Conservation (phyloP, 2,113 vertebrate genomes). For the Hiodon tergisus region DNA sequence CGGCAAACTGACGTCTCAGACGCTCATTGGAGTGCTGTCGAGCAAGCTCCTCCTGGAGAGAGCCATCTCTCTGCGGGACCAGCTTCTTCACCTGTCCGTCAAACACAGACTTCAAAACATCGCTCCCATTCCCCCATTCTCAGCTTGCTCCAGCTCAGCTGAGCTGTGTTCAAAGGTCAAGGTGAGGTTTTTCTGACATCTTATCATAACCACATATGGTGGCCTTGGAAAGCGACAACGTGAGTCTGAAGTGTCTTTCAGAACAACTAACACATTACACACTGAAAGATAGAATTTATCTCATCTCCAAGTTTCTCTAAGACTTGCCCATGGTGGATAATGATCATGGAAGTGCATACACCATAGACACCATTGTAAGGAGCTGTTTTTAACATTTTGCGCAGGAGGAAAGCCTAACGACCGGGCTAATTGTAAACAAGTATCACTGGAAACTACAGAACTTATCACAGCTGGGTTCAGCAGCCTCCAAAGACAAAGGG, state of each 20-base stretch:
- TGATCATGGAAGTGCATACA: too few relatives aligned
- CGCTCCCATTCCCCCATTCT: neutral
- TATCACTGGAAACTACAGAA: too few relatives aligned
- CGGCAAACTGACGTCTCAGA: slow-evolving; percentile 76
- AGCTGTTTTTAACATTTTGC: too few relatives aligned
- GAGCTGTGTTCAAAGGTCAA: slow-evolving; percentile 1
- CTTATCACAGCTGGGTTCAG: too few relatives aligned
- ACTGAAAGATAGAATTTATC: too few relatives aligned
- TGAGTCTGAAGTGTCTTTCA: neutral
- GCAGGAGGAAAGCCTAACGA: too few relatives aligned
- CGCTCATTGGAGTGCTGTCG: slow-evolving; percentile 75
- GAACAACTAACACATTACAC: neutral
- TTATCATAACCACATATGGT: neutral
- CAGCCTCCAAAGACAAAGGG: too few relatives aligned
- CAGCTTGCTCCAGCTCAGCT: neutral
- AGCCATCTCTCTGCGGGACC: slow-evolving; percentile 73
- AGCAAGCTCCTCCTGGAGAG: slow-evolving; percentile 78
- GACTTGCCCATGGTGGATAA: too few relatives aligned
- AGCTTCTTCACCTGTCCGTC: slow-evolving; percentile 73
- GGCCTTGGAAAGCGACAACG: neutral
- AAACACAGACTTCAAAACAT: slow-evolving; percentile 1
- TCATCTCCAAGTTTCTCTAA: too few relatives aligned
- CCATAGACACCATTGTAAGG: too few relatives aligned
- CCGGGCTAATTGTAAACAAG: too few relatives aligned
- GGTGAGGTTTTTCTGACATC: neutral